Evolutionary conservation across 2,888 invertebrate species (phyloP).

Genomic region (Iselma pallidipennis): DNA sequence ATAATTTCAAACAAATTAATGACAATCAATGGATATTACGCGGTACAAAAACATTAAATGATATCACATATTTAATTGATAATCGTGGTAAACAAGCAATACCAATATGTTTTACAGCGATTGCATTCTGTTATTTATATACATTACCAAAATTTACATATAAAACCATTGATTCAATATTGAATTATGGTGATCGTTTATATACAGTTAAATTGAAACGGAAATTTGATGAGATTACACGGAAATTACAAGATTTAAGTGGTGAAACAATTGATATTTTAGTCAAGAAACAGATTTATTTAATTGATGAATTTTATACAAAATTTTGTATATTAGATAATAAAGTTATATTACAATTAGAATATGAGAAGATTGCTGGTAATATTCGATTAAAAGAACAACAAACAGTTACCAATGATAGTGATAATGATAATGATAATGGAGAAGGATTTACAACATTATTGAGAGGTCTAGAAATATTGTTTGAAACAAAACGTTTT

Average conservation of each 20-base stretch:
- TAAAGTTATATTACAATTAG: slow-evolving; percentile 46
- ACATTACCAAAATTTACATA: slow-evolving; percentile 62
- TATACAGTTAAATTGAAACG: slow-evolving; percentile 45
- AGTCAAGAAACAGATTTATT: slow-evolving; percentile 38
- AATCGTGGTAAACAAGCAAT: slow-evolving; percentile 58
- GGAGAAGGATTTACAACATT: slow-evolving; percentile 28
- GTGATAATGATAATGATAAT: neutral
- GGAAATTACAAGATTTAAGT: slow-evolving; percentile 33
- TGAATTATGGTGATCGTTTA: slow-evolving; percentile 67
- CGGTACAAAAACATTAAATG: slow-evolving; percentile 42
- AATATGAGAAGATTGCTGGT: slow-evolving; percentile 36
- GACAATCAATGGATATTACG: slow-evolving; percentile 52
- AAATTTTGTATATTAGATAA: slow-evolving; percentile 51
- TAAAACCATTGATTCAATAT: slow-evolving; percentile 61
- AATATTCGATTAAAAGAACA: neutral
- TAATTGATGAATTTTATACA: slow-evolving; percentile 42
- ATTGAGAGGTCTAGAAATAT: slow-evolving; percentile 46
- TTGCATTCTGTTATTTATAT: slow-evolving; percentile 63
- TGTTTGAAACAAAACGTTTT: slow-evolving; percentile 49
- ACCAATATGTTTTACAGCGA: slow-evolving; percentile 62
- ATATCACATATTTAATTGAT: slow-evolving; percentile 43
- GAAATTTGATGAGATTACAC: slow-evolving; percentile 18
- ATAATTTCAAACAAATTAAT: slow-evolving; percentile 48
- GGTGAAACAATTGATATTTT: slow-evolving; percentile 46
- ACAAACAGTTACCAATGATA: too few species aligned